Base-by-base conservation (phyloP, 2,113 vertebrate genomes). In the Podarcis raffonei region DNA sequence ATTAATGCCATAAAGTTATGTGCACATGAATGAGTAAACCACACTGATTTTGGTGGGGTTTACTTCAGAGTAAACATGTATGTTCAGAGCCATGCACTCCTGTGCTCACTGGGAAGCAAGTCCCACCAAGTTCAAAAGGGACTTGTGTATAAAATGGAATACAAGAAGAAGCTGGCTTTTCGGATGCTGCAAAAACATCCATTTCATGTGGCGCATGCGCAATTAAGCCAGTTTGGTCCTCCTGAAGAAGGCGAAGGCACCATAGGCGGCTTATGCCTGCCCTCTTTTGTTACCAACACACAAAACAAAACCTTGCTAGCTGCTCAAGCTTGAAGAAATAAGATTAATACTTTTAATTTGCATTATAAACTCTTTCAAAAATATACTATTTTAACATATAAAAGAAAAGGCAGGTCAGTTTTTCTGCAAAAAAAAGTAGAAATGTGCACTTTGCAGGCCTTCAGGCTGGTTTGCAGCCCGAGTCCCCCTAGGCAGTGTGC, bases 301-400 rank as follows among this genome's bases (percentile, higher is more conserved):
- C 37, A 59, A 79, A n/a, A 71, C 87, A 78, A 57, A 53, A 89
- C 71, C 74, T 30, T 79, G n/a, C 77, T 87, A 30, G n/a, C 77
- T 87, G 37, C 85, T 39, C 2, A 74, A 72, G 48, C 66, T 12
- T 62, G 76, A 84, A 90, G 68, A 87, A 59, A 23, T 48, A 84
- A 87, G 82, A 90, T 18, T n/a, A 53, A 11, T 48, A 75, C 81
- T 78, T 92, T 69, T 27, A 76, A 85, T 59, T 11, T 62, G 30
- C 39, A 69, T 25, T 48, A 32, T 80, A 87, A 87, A 87, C 2
- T 9, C 3, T 68, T 66, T 68, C 48, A 53, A 69, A 79, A 87
- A 80, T 69, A 57, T 87, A 82, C 71, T 74, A 77, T 90, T 83
- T 75, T 4, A 0, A 37, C 16, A 48, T 25, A 4, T 0, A 71